A percentile compares a stretch with the other conserved stretches of the same genome.
phyloP scores from a whole-genome alignment of 2,113 vertebrate species.

The Laterallus jamaicensis region DNA sequence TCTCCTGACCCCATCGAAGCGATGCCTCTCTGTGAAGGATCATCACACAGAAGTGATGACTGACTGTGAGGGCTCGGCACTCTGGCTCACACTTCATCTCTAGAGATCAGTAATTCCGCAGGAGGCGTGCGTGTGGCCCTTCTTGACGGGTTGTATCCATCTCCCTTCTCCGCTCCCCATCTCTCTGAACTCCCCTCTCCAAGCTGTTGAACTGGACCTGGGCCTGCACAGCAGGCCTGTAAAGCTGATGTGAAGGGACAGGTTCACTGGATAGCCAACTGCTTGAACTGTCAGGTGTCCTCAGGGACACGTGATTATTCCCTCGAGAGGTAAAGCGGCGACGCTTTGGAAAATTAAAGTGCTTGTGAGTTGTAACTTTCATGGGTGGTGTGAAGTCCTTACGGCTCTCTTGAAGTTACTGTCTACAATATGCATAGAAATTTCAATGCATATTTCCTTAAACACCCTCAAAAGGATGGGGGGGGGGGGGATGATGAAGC shows the following conservation, averaged over 20 bases:
- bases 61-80: background rate
- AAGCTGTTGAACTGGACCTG: background rate
- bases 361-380: background rate
- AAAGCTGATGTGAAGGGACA: background rate
- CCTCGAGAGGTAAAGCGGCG: background rate
- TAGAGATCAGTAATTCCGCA: background rate
- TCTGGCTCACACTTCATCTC: background rate
- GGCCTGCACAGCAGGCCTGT: background rate
- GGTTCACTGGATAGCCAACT: background rate
- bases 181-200: background rate
- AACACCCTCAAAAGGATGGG: background rate
- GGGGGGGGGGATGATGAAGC: background rate
- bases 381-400: conserved; percentile 26
- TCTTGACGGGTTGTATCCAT: background rate
- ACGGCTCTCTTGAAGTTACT: background rate
- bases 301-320: background rate
- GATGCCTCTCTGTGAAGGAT: background rate
- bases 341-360: conserved; percentile 12
- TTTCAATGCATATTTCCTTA: background rate
- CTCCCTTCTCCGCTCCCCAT: background rate
- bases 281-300: background rate
- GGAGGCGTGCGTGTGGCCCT: fast-evolving
- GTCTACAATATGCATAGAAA: background rate
- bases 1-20: background rate
- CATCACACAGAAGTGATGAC: background rate